These are phyloP conservation scores for Diaphora mendica DNA, from an alignment of 2,888 invertebrate genomes.

Conservation along the genomic window DNA sequence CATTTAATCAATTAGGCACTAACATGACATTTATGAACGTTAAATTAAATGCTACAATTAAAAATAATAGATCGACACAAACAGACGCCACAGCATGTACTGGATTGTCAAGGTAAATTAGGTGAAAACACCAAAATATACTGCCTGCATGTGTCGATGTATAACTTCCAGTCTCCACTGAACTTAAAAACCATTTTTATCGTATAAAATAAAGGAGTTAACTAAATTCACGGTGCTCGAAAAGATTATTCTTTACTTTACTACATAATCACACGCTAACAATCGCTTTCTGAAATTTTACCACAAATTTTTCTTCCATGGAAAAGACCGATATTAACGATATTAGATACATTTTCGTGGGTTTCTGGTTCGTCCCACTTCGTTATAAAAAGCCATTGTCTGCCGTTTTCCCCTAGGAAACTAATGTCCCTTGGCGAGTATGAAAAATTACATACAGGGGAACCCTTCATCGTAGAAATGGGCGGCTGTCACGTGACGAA, in stretches of 20 bases:
- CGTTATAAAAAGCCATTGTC: slow-evolving; percentile 29
- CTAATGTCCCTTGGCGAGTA: slow-evolving; percentile 35
- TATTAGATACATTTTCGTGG: slow-evolving; percentile 21
- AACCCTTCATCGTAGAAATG: slow-evolving; percentile 44
- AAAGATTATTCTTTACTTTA: slow-evolving; percentile 2
- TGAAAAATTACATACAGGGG: slow-evolving; percentile 47
- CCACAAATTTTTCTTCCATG: neutral
- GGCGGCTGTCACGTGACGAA: slow-evolving; percentile 50
- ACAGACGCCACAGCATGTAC: no score
- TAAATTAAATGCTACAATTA: no score
- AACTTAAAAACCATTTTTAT: neutral
- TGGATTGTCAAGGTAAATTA: no score
- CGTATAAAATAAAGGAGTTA: slow-evolving; percentile 1
- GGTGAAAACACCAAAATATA: no score
- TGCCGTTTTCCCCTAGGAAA: slow-evolving; percentile 39
- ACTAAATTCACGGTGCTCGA: neutral
- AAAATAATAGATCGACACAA: no score
- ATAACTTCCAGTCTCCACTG: no score
- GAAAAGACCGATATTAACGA: neutral
- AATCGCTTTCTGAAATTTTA: slow-evolving; percentile 6
- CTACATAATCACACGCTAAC: slow-evolving; percentile 26
- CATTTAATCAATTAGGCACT: no score
- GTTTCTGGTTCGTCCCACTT: slow-evolving; percentile 17
- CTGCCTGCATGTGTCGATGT: no score
- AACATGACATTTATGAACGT: no score